Base-by-base conservation (phyloP, 1,140 invertebrate genomes). In the Rhopalosiphum padi region DNA sequence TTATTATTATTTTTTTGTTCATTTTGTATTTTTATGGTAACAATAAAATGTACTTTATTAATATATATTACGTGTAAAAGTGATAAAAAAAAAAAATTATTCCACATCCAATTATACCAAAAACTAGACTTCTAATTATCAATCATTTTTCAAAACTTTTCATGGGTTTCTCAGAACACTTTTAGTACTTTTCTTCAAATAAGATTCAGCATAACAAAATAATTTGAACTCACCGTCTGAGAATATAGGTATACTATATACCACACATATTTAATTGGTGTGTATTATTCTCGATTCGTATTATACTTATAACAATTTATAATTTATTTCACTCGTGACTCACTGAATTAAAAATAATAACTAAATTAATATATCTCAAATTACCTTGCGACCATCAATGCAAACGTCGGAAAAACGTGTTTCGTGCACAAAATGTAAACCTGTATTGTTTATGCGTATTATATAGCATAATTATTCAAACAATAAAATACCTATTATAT, bases 131-230 rank as follows among this genome's bases (percentile, higher is more conserved):
- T 25, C 5, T 35, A 88, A 48, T 88, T 46, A 88, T 35, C n/a
- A n/a, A 51, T 88, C 21, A 51, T 88, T 88, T 88, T 88, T 51
- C 7, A 35, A 51, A 87, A 87, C 85, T 87, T 30, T 87, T 87
- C 43, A 87, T 6, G 25, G 25, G 15, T 30, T 43, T 46, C 86
- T 18, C n/a, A 22, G 37, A 88, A 51, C 86, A 48, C 23, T 88
- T 48, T 88, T 88, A 35, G 22, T 87, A 46, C 85, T 46, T 46
- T 87, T 46, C 85, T 48, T n/a, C 25, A 46, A 87, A 46, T 87
- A n/a, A 48, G 15, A 88, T 48, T 48, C 46, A 46, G 15, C 18
- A 48, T 9, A 35, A 88, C 15, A n/a, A 22, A 88, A 88, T 88
- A 35, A 88, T 51, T n/a, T 88, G 30, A 46, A 46, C 43, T 18